Percentiles rank a stretch among this genome's conserved stretches.
Conservation (phyloP, 2,888 invertebrate species). For the Tachina fera region DNA sequence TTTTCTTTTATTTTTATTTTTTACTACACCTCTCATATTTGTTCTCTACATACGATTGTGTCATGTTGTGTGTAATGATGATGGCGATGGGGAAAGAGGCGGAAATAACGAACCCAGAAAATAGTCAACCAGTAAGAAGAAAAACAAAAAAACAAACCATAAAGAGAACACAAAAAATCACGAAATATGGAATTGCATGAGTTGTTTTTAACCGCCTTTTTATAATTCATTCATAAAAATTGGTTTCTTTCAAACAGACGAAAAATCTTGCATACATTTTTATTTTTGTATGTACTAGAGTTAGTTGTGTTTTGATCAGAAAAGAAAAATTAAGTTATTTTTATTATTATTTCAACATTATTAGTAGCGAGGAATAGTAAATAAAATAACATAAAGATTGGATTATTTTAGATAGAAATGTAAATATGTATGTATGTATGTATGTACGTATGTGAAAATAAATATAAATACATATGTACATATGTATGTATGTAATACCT, state of each 20-base stretch:
- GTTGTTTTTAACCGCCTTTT: conserved; percentile 69
- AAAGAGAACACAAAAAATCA: conserved; percentile 41
- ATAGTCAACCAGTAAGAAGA: conserved; percentile 61
- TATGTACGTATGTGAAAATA: no score
- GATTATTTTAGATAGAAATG: no score
- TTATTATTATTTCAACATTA: no score
- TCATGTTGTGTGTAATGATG: conserved; percentile 30
- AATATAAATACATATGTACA: no score
- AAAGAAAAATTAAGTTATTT: neutral
- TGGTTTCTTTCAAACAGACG: conserved; percentile 36
- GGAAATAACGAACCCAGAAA: conserved; percentile 66
- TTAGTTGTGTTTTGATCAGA: conserved; percentile 1
- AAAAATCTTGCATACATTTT: neutral
- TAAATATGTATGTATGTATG: no score
- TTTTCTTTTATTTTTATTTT: conserved; percentile 42
- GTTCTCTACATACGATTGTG: conserved; percentile 23
- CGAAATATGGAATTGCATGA: conserved; percentile 64
- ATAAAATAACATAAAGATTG: no score
- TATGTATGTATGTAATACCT: no score
- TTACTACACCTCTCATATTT: conserved; percentile 42
- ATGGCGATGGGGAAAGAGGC: conserved; percentile 59
- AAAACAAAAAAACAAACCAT: conserved; percentile 43
- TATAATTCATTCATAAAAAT: conserved; percentile 70
- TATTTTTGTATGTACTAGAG: neutral
- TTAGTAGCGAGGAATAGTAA: no score